Conservation (phyloP, 2,113 vertebrate genomes). For the Egretta garzetta region DNA sequence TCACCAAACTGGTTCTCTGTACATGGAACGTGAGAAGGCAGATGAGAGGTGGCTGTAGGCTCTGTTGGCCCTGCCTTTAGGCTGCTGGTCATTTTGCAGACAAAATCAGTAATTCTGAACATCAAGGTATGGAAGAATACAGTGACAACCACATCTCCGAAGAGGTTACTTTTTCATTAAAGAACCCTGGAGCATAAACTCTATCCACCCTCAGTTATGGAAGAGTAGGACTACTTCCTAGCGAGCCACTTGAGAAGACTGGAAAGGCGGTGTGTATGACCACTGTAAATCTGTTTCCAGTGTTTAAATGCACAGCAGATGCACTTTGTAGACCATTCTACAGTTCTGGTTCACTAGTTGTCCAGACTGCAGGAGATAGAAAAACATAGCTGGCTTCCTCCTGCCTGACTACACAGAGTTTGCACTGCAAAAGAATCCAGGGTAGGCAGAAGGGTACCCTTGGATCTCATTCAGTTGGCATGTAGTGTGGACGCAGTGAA, state of each 20-base stretch:
- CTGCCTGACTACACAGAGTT: background rate
- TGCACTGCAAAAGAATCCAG: background rate
- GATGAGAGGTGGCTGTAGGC: accelerated
- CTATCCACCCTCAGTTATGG: background rate
- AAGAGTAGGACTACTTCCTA: background rate
- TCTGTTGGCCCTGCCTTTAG: background rate
- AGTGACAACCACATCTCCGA: background rate
- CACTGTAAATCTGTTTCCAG: background rate
- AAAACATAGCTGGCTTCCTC: background rate
- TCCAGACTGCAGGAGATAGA: background rate
- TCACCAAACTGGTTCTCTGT: background rate
- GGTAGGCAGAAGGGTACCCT: background rate
- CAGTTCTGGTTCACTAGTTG: background rate
- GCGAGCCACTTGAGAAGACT: background rate
- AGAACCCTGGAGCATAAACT: background rate
- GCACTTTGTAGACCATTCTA: background rate
- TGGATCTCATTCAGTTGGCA: background rate
- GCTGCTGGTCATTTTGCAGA: background rate
- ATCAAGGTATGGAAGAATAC: background rate
- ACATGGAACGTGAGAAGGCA: background rate
- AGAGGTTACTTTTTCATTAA: background rate
- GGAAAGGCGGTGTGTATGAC: background rate
- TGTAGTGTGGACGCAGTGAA: background rate
- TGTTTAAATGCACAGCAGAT: background rate
- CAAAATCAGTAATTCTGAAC: background rate